phyloP scores from a whole-genome alignment of 2,888 invertebrate genomes.

The Drosophila subquinaria region DNA sequence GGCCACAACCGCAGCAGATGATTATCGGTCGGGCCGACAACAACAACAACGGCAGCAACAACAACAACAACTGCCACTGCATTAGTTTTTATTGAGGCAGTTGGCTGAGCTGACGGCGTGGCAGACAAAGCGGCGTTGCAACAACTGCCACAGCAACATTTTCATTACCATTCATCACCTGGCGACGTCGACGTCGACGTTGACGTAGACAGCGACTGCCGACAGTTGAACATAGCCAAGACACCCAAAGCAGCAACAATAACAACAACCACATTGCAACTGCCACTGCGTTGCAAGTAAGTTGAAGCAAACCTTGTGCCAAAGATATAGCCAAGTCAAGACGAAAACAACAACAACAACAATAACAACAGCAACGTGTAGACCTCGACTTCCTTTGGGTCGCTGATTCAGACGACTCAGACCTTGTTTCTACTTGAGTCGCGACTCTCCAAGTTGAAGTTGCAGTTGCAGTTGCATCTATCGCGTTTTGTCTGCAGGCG shows the following conservation, averaged over 20 bases:
- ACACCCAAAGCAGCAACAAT: constrained; percentile 26
- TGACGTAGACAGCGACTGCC: constrained; percentile 7
- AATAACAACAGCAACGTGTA: constrained; percentile 33
- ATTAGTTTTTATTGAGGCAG: constrained; percentile 82
- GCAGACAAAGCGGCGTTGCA: constrained; percentile 75
- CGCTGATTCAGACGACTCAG: constrained; percentile 51
- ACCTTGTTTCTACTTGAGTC: constrained; percentile 47
- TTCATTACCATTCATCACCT: constrained; percentile 82
- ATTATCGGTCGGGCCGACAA: constrained; percentile 65
- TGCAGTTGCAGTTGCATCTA: constrained; percentile 44
- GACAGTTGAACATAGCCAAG: constrained; percentile 31
- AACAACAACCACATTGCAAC: constrained; percentile 6
- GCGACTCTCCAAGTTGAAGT: constrained; percentile 33
- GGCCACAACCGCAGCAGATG: constrained; percentile 79
- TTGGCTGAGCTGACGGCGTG: constrained; percentile 70
- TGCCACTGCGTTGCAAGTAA: constrained; percentile 21
- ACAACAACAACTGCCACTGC: constrained; percentile 66
- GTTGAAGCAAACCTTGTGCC: constrained; percentile 70
- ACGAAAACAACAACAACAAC: constrained; percentile 13
- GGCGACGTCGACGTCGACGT: constrained; percentile 56
- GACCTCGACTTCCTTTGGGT: constrained; percentile 83
- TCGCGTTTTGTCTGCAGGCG: constrained; percentile 60
- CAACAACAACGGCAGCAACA: constrained; percentile 40
- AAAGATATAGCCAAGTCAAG: constrained; percentile 45
- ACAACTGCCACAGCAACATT: constrained; percentile 81